These are phyloP conservation scores for Diarsia mendica DNA, from an alignment of 2,888 invertebrate species.

Conservation along the genomic window DNA sequence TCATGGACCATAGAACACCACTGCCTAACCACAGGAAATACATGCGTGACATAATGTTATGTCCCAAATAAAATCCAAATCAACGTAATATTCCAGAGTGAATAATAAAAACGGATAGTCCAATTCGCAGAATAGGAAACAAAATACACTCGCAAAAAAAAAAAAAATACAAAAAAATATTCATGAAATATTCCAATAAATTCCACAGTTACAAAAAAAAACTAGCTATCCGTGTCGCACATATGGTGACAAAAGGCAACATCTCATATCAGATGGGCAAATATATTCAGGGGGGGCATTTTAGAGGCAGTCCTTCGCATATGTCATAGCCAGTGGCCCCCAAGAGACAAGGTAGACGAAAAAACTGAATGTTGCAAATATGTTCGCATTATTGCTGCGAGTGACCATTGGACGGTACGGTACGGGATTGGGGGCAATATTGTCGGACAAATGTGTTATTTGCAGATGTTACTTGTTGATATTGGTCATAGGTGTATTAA, in stretches of 20 bases:
- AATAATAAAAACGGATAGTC: neutral
- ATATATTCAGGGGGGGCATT: constrained; percentile 88
- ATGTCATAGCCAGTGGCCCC: constrained; percentile 87
- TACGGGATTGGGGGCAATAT: constrained; percentile 57
- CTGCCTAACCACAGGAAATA: neutral
- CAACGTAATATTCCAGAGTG: neutral
- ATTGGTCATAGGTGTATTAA: neutral
- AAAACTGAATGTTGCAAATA: constrained; percentile 90
- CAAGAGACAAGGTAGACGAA: constrained; percentile 80
- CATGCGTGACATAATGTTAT: neutral
- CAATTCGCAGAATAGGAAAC: constrained; percentile 1
- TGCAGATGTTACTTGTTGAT: neutral
- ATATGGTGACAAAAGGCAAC: constrained; percentile 86
- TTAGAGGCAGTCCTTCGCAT: constrained; percentile 83
- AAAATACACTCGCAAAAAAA: neutral
- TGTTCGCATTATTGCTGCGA: constrained; percentile 85
- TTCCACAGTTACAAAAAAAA: constrained; percentile 56
- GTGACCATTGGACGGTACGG: constrained; percentile 69
- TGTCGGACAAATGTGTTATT: neutral
- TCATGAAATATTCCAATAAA: constrained; percentile 55
- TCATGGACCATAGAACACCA: no score
- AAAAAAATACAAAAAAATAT: neutral
- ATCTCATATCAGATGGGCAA: constrained; percentile 83
- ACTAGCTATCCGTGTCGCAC: constrained; percentile 63
- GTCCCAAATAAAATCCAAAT: neutral